Evolutionary conservation across 2,797 vertebrate species (phyloP).

Genomic region (Arremon aurantiirostris): DNA sequence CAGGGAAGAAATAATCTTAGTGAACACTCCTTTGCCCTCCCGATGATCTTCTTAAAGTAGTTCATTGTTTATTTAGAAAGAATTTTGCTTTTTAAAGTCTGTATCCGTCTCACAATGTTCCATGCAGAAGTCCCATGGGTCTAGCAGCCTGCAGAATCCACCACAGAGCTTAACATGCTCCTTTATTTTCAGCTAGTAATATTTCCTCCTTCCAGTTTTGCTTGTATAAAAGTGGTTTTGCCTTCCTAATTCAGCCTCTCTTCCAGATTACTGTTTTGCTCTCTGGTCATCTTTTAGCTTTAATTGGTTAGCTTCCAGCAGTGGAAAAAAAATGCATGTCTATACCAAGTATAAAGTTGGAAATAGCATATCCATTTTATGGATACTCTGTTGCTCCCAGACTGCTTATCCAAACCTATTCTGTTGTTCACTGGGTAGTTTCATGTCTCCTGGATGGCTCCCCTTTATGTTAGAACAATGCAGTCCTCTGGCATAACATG

Average conservation of each 20-base stretch:
- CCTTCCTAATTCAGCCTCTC: neutral
- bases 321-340: neutral
- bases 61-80: neutral
- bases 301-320: neutral
- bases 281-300: neutral
- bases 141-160: neutral
- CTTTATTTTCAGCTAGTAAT: neutral
- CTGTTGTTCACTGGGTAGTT: neutral
- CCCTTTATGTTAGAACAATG: neutral
- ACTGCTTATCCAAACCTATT: neutral
- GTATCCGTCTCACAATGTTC: neutral
- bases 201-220: neutral
- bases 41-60: neutral
- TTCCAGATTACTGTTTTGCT: neutral
- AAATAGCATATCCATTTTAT: neutral
- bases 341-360: neutral
- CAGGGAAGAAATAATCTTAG: neutral
- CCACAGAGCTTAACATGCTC: neutral
- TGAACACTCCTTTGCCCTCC: neutral
- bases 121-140: neutral
- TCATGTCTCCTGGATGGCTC: neutral
- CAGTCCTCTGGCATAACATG: neutral
- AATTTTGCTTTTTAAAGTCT: neutral
- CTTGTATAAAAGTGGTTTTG: neutral
- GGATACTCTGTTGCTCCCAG: neutral